phyloP scores from a whole-genome alignment of 2,797 vertebrate species.

The Phataginus tetradactyla region DNA sequence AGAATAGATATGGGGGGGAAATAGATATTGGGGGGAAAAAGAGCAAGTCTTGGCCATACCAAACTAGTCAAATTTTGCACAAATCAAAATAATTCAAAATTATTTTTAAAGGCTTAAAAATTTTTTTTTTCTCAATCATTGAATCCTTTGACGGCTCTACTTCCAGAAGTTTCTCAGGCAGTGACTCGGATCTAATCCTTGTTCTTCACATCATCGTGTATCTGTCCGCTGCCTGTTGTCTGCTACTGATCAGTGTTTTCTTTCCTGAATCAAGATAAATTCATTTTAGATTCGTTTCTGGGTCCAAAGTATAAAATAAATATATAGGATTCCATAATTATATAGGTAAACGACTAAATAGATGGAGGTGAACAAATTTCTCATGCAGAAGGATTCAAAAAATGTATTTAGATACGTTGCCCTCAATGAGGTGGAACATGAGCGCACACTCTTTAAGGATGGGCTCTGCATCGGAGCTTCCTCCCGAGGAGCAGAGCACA shows the following conservation, averaged over 20 bases:
- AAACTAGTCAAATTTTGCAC: background rate
- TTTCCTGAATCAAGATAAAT: background rate
- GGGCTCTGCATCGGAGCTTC: background rate
- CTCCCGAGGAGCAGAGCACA: background rate
- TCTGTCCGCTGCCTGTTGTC: background rate
- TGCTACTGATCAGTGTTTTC: background rate
- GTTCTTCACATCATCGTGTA: background rate
- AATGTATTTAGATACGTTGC: background rate
- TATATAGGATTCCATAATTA: background rate
- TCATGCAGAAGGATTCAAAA: background rate
- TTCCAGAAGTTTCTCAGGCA: background rate
- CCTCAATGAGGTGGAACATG: background rate
- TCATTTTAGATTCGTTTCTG: background rate
- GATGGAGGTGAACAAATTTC: background rate
- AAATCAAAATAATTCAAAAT: slow-evolving; percentile 16
- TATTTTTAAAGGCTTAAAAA: too few relatives aligned
- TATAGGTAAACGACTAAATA: background rate
- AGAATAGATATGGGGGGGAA: background rate
- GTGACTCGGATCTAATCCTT: background rate
- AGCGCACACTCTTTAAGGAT: background rate
- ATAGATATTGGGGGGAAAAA: background rate
- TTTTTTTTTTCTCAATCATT: background rate
- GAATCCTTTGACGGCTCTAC: background rate
- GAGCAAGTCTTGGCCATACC: background rate
- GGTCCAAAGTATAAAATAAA: background rate